A percentile compares a stretch with the other conserved stretches of the same genome.
phyloP scores from a whole-genome alignment of 1,140 invertebrate genomes.

The Neodiprion virginianus region DNA sequence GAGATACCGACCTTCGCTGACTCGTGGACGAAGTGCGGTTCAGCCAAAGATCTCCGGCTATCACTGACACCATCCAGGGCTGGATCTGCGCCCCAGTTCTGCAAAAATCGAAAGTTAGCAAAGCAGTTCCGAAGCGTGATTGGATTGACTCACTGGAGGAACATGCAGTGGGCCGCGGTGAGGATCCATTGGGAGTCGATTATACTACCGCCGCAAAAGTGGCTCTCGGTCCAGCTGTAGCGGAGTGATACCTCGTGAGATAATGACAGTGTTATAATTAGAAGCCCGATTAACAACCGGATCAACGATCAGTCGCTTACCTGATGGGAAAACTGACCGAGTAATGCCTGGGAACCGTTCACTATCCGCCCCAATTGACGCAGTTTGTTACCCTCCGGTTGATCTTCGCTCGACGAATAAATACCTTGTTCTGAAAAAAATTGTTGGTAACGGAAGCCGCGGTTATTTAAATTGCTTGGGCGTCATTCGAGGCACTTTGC shows the following conservation, averaged over 20 bases:
- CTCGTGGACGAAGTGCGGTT: not conserved
- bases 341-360: conserved; percentile 43
- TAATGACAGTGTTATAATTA: conserved; percentile 14
- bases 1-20: conserved; percentile 32
- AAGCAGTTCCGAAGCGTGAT: not conserved
- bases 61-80: conserved; percentile 36
- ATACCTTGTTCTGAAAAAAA: not conserved
- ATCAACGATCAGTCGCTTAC: conserved; percentile 24
- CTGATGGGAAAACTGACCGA: conserved; percentile 47
- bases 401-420: not conserved
- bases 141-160: conserved; percentile 31
- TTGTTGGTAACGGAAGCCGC: not conserved
- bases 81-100: conserved; percentile 11
- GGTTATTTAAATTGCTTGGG: too few species aligned
- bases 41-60: conserved; percentile 40
- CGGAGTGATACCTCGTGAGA: conserved; percentile 43
- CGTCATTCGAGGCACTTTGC: too few species aligned
- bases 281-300: not conserved
- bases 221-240: conserved; percentile 26
- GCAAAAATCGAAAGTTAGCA: not conserved
- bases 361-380: conserved; percentile 37
- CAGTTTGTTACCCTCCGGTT: not conserved
- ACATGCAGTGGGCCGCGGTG: conserved; percentile 52
- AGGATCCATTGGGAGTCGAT: conserved; percentile 36
- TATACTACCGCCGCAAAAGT: conserved; percentile 51